Base-by-base conservation (phyloP, 2,888 invertebrate genomes). In the Caenorhabditis virilis region DNA sequence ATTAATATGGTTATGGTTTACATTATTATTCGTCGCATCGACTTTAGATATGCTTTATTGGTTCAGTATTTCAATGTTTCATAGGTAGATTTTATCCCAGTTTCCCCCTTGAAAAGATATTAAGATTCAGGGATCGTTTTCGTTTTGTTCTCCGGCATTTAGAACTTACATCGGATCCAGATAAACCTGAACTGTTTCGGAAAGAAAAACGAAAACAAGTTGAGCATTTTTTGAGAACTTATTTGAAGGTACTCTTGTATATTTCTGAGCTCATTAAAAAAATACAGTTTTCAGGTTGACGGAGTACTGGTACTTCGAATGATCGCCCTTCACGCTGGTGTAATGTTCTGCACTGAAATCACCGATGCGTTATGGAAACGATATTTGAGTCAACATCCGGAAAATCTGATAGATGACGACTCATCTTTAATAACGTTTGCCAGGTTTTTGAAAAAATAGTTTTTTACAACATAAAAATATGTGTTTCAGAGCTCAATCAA, bases 271-370 rank as follows among this genome's bases (percentile, higher is more conserved):
- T n/a, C n/a, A n/a, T n/a, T n/a, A n/a, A n/a, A 50, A 23, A 26
- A 13, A 38, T 11, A 26, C n/a, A 23, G 1, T 5, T 56, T 75
- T 47, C 33, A 80, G 80, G 78, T 82, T 18, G 82, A 82, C 62
- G 82, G 82, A 5, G 82, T 82, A 7, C 59, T 82, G 25, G 78
- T 82, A 2, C 68, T 82, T 11, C 69, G 82, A 25, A 83, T 82
- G 82, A 77, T 82, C 30, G 82, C 82, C 1, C 70, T 82, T 16
- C 82, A 82, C 53, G 82, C 82, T 11, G 82, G 82, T 0, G 81
- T 82, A 25, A 82, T 82, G 82, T 82, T 80, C 62, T 82, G 82
- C 50, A 82, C 82, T 11, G 82, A 82, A 52, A 79, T 82, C 26
- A 82, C 80, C 11, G 82, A 82, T 54, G 81, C 81, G 9, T 51